Evolutionary conservation across 1,140 invertebrate species (phyloP).

Genomic region (Ruditapes philippinarum): DNA sequence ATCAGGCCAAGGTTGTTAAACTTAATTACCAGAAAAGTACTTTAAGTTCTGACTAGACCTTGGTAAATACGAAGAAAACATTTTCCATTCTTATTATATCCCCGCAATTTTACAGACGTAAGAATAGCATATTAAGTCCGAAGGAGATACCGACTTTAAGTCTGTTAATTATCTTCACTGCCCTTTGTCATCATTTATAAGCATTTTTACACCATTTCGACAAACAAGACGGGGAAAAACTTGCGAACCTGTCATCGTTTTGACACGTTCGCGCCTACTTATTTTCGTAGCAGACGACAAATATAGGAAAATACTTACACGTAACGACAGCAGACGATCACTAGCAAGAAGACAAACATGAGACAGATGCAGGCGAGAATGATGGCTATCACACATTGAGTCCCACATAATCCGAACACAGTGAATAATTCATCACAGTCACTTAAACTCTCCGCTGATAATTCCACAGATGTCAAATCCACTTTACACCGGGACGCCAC

Average conservation of each 20-base stretch:
- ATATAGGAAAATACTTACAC: slow-evolving; percentile 56
- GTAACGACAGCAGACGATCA: slow-evolving; percentile 61
- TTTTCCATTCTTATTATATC: no score
- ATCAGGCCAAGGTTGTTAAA: no score
- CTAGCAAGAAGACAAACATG: slow-evolving; percentile 60
- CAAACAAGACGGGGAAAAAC: background rate
- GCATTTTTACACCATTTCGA: background rate
- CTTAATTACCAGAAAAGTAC: no score
- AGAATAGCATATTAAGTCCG: background rate
- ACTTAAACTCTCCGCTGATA: slow-evolving; percentile 5
- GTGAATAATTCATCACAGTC: slow-evolving; percentile 57
- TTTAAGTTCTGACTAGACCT: no score
- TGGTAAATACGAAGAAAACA: no score
- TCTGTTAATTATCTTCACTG: background rate
- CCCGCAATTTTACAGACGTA: no score
- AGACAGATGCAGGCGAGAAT: slow-evolving; percentile 58
- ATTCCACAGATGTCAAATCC: slow-evolving; percentile 41
- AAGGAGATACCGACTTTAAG: background rate
- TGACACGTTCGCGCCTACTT: background rate
- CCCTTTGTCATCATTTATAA: background rate
- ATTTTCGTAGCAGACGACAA: background rate
- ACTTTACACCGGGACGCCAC: slow-evolving; percentile 60
- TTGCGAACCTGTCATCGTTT: background rate
- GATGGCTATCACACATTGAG: slow-evolving; percentile 65
- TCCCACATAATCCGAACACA: slow-evolving; percentile 58